Base-by-base conservation (phyloP, 2,113 vertebrate species). In the Perca schrenkii region DNA sequence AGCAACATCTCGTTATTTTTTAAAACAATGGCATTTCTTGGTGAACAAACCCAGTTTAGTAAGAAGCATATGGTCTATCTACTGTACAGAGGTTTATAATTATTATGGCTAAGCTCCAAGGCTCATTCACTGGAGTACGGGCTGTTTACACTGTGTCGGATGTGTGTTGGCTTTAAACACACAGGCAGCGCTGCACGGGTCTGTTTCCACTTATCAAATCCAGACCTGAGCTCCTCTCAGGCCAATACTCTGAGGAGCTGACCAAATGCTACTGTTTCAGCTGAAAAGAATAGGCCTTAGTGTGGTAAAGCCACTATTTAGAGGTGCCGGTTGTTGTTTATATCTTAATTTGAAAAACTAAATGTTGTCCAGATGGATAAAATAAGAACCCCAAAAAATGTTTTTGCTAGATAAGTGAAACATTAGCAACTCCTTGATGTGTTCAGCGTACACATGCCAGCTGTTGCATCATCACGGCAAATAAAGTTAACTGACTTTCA, bases 201-300 rank as follows among this genome's bases (percentile, higher is more conserved):
- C 96, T 97, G 96, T 92, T 96, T 97, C 96, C 94, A 97, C 94
- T 97, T 96, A 97, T 95, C 93, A 94, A 94, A 94, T 92, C 92
- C 96, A 97, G 96, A 95, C 93, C 93, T 94, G 93, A 89, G 86
- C 95, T 95, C 94, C 93, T 93, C 81, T 90, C 84, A 86, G 88
- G 84, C 86, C 91, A 80, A 90, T 81, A 77, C 87, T 86, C 90
- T 8, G 80, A 91, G 90, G 91, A 91, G 68, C 89, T 89, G 91
- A 92, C 89, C 92, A 69, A 83, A 77, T 79, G 92, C 92, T 93
- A 93, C 92, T 84, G 91, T 93, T 93, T 89, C 83, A 87, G 83
- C 77, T 65, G 43, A 71, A 34, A 60, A 89, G 79, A 88, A 69
- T 36, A 65, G 82, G 74, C 83, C 84, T 85, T 60, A 83, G 86